These are phyloP conservation scores for Porites rus DNA, from an alignment of 92 coral and sea anemone species.

Conservation along the genomic window DNA sequence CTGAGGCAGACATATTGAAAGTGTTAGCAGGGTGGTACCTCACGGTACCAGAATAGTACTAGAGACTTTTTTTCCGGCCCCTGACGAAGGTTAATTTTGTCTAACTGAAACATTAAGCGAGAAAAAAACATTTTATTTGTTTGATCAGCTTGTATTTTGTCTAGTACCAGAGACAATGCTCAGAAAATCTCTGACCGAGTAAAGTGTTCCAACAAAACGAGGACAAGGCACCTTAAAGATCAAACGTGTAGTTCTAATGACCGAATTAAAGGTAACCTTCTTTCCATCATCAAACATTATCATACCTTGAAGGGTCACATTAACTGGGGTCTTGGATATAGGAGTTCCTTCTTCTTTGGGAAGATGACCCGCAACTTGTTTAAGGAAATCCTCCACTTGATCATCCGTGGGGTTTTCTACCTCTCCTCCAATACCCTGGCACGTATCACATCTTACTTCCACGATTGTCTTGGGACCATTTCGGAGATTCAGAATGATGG, in stretches of 20 bases:
- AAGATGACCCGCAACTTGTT: constrained; percentile 41
- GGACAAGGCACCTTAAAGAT: too few species aligned
- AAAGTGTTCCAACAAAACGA: too few species aligned
- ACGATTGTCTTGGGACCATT: constrained; percentile 37
- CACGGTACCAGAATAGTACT: neutral
- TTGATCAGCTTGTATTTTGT: too few species aligned
- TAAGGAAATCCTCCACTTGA: constrained; percentile 56
- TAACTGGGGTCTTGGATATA: constrained; percentile 78
- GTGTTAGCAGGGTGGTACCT: neutral
- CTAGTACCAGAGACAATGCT: too few species aligned
- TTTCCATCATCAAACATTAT: neutral
- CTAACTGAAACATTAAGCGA: too few species aligned
- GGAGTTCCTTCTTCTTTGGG: constrained; percentile 77
- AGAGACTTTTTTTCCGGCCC: too few species aligned
- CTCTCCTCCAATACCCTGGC: constrained; percentile 26
- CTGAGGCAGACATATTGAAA: constrained; percentile 14
- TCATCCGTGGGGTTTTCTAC: constrained; percentile 71
- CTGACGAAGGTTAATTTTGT: too few species aligned
- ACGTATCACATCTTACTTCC: constrained; percentile 33
- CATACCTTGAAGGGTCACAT: constrained; percentile 76
- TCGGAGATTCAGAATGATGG: constrained; percentile 80
- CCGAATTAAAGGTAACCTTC: too few species aligned
- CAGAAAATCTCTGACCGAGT: too few species aligned
- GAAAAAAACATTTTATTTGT: too few species aligned
- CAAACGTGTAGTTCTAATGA: too few species aligned